A percentile compares a stretch with the other conserved stretches of the same genome.
phyloP scores from a whole-genome alignment of 2,113 vertebrate species.

The Hepsetus odoe region DNA sequence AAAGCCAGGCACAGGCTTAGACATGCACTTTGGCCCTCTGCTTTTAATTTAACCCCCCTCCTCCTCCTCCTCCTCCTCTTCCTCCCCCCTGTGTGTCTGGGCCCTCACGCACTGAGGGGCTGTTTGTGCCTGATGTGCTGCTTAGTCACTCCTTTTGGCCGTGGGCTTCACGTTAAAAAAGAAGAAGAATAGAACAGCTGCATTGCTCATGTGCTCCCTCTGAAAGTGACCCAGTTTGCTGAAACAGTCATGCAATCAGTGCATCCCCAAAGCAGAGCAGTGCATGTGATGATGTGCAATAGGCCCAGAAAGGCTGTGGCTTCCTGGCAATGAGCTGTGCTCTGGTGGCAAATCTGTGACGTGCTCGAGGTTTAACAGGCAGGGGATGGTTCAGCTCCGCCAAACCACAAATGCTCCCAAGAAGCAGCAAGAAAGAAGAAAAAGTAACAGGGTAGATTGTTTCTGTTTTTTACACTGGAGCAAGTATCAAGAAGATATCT shows the following conservation, averaged over 20 bases:
- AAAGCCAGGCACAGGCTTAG: constrained; percentile 62
- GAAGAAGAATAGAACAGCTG: background rate
- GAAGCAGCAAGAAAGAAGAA: too few species aligned
- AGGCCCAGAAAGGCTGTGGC: too few species aligned
- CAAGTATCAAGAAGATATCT: too few species aligned
- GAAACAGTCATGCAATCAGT: background rate
- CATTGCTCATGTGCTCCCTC: constrained; percentile 12
- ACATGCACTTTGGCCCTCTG: constrained; percentile 73
- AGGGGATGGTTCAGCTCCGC: too few species aligned
- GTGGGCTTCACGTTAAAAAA: background rate
- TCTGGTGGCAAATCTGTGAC: too few species aligned
- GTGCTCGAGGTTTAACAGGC: too few species aligned
- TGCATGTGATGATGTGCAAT: too few species aligned
- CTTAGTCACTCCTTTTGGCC: constrained; percentile 18
- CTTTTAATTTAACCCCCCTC: constrained; percentile 67
- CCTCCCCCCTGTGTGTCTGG: too few species aligned
- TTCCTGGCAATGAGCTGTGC: too few species aligned
- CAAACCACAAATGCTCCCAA: too few species aligned
- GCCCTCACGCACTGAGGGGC: constrained; percentile 53
- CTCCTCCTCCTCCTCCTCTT: background rate
- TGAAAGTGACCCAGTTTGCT: constrained; percentile 30
- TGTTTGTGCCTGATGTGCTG: background rate
- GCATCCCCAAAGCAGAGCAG: background rate
- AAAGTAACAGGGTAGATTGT: too few species aligned
- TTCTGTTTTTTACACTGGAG: too few species aligned